Evolutionary conservation across 2,888 invertebrate species (phyloP), one percentile per base, ranked within the genome.

Genomic region (Noctuana brunneofusca): DNA sequence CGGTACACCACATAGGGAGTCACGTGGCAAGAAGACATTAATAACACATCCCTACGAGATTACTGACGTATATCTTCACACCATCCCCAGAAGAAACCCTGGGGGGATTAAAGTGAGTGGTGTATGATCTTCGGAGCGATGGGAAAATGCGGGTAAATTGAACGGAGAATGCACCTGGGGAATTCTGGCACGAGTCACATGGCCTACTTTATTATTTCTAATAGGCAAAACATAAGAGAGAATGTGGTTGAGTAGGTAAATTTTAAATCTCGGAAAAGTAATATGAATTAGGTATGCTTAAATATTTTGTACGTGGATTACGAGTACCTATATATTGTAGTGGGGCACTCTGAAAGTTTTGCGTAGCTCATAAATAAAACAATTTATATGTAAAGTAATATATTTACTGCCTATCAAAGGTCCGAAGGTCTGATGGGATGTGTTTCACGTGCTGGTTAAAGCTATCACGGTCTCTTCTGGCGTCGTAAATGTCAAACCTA

Each of bases 111-210:
- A 24, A 16, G 50, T 50, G 18, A 57, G 50, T 58, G n/a, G 8
- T 24, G 27, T 50, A 50, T 58, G 38, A 35, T 58, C 12, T 58
- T 24, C 18, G 12, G 22, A 16, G 3, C 38, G 38, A 24, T n/a
- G 24, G 22, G 38, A 38, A 38, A 16, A 20, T 16, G 43, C 38
- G n/a, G 38, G 32, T 20, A 58, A 58, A 50, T 58, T 58, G 49
- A 58, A 58, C 58, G 38, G 18, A 58, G 38, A 38, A 50, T 58
- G 58, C 50, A 58, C 24, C 50, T 18, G 11, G 58, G 50, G 50
- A 58, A 3, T 50, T 11, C 53, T 54, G 35, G 48, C 18, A 50
- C 38, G 8, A 50, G 27, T 12, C 24, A 50, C 24, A 2, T 50
- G 50, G 27, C 58, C 58, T 20, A 41, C 22, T 58, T 58, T 50